These are phyloP conservation scores for Platalea minor DNA, from an alignment of 2,797 vertebrate genomes.

Conservation along the genomic window DNA sequence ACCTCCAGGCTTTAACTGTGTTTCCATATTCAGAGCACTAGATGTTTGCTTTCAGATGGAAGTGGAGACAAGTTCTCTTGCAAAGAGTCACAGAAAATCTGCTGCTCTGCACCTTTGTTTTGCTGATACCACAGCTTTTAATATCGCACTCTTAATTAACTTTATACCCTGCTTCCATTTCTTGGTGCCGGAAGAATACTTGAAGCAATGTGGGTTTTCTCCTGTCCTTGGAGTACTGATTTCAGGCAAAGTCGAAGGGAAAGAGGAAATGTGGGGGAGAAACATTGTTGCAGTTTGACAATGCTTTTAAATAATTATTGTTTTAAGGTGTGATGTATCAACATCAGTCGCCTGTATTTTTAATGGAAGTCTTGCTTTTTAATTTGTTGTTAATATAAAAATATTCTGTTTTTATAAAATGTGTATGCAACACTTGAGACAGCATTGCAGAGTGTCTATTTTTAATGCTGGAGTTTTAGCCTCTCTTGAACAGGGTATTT, in stretches of 20 bases:
- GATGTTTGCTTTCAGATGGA: neutral
- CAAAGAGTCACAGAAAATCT: conserved; percentile 2
- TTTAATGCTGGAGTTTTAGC: neutral
- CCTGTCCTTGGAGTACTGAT: neutral
- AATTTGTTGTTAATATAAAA: neutral
- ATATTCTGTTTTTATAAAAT: neutral
- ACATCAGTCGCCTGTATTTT: neutral
- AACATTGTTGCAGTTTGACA: neutral
- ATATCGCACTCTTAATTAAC: neutral
- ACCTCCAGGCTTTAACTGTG: neutral
- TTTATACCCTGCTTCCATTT: neutral
- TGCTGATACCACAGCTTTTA: conserved; percentile 10
- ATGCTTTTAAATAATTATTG: neutral
- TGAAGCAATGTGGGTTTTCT: neutral
- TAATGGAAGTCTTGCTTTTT: neutral
- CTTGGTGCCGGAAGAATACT: neutral
- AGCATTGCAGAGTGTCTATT: neutral
- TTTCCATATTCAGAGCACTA: neutral
- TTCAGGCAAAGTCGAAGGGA: neutral
- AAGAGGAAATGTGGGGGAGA: neutral
- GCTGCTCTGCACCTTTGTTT: neutral
- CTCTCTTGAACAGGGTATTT: neutral
- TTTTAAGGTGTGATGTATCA: neutral
- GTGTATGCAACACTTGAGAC: neutral
- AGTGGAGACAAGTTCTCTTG: neutral